These are phyloP conservation scores for Apoda limacodes DNA, from an alignment of 2,888 invertebrate species.

Conservation along the genomic window DNA sequence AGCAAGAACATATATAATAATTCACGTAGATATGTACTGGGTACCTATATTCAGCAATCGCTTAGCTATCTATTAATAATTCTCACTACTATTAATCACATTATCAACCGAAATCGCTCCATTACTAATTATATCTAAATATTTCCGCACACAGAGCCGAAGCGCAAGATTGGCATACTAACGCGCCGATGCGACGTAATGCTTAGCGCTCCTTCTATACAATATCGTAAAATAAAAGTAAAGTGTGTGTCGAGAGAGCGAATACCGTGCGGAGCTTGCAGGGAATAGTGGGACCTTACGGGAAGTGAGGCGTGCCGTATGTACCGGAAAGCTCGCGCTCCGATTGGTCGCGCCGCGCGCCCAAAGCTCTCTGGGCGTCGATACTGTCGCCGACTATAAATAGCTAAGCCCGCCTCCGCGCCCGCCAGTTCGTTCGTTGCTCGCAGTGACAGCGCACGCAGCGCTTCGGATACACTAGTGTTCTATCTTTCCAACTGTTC, in stretches of 20 bases:
- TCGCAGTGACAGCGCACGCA: slow-evolving; percentile 45
- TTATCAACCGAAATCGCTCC: slow-evolving; percentile 33
- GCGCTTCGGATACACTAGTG: slow-evolving; percentile 2
- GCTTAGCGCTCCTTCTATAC: too few relatives aligned
- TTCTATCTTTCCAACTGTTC: slow-evolving; percentile 30
- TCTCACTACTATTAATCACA: slow-evolving; percentile 29
- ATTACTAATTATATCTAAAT: slow-evolving; percentile 24
- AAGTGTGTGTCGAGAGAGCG: slow-evolving; percentile 22
- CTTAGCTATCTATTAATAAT: too few relatives aligned
- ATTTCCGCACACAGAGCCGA: background rate
- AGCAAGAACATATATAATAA: too few relatives aligned
- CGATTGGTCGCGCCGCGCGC: slow-evolving; percentile 32
- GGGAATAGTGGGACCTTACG: slow-evolving; percentile 27
- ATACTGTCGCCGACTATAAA: slow-evolving; percentile 37
- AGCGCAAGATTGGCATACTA: background rate
- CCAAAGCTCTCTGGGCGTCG: slow-evolving; percentile 42
- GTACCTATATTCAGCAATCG: too few relatives aligned
- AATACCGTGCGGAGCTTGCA: slow-evolving; percentile 25
- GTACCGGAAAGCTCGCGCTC: slow-evolving; percentile 45
- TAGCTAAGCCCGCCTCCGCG: slow-evolving; percentile 49
- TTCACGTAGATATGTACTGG: too few relatives aligned
- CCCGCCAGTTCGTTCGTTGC: slow-evolving; percentile 52
- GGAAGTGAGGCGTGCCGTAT: slow-evolving; percentile 40
- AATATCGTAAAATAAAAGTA: slow-evolving; percentile 26
- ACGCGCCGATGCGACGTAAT: too few relatives aligned